Conservation (phyloP, 2,797 vertebrate species). For the Streptopelia turtur region DNA sequence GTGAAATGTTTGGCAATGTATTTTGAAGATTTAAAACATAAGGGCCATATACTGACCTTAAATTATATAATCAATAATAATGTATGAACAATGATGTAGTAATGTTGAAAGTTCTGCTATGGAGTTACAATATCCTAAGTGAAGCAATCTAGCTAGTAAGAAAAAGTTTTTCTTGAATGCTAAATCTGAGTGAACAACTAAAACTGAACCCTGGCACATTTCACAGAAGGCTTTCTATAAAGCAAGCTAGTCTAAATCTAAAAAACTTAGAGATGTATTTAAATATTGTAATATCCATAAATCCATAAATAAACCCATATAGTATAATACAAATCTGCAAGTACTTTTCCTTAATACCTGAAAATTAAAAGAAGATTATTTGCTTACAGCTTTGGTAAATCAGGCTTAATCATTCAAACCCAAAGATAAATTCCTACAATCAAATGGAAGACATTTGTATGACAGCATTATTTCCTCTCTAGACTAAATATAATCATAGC, state of each 20-base stretch:
- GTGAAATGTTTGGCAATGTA: background rate
- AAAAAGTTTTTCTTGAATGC: background rate
- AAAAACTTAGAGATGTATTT: background rate
- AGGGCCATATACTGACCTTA: background rate
- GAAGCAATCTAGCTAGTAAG: background rate
- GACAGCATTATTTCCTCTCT: background rate
- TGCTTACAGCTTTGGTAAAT: background rate
- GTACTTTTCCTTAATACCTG: background rate
- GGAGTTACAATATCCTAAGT: background rate
- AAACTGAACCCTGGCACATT: background rate
- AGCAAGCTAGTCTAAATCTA: background rate
- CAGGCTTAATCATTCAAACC: background rate
- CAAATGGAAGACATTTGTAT: background rate
- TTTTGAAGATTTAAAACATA: slow-evolving; percentile 15
- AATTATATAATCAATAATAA: slow-evolving; percentile 12
- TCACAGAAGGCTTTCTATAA: background rate
- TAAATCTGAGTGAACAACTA: background rate
- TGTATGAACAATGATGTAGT: background rate
- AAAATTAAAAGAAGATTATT: background rate
- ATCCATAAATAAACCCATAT: background rate
- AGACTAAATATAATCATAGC: background rate
- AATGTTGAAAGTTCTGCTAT: background rate
- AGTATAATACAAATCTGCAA: background rate
- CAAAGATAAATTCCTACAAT: background rate
- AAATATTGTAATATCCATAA: background rate